Evolutionary conservation across 2,113 vertebrate genomes (phyloP).

Genomic region (Perca flavescens): DNA sequence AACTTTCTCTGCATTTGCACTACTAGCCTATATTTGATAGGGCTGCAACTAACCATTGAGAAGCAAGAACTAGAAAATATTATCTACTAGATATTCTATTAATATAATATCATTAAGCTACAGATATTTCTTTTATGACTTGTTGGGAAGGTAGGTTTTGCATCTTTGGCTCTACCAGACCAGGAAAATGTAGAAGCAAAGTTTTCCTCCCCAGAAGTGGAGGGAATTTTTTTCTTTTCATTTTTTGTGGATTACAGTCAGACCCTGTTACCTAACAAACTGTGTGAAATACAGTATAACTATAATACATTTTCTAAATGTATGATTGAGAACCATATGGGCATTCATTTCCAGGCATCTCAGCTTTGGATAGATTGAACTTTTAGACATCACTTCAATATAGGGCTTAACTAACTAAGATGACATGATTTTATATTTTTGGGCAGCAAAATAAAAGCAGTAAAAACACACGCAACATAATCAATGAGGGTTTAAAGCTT

Average conservation of each 20-base stretch:
- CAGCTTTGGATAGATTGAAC: background rate
- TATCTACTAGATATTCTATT: too few relatives aligned
- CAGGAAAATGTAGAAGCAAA: background rate
- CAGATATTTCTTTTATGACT: background rate
- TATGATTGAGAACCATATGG: background rate
- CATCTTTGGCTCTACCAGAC: background rate
- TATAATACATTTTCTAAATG: background rate
- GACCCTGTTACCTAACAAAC: background rate
- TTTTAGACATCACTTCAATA: background rate
- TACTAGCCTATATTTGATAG: too few relatives aligned
- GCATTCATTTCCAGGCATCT: background rate
- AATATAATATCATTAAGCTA: background rate
- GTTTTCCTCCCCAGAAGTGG: background rate
- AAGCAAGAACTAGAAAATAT: background rate
- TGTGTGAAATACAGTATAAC: background rate
- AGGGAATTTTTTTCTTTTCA: background rate
- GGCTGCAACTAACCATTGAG: background rate
- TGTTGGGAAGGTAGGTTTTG: background rate
- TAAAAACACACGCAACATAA: background rate
- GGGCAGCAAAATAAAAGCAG: background rate
- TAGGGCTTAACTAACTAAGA: background rate
- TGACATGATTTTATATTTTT: background rate
- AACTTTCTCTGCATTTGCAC: background rate
- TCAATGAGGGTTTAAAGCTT: background rate
- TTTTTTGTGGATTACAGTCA: constrained; percentile 20